Evolutionary conservation across 2,888 invertebrate species (phyloP), one percentile per base, ranked within the genome.

Genomic region (Aphrophora alni): DNA sequence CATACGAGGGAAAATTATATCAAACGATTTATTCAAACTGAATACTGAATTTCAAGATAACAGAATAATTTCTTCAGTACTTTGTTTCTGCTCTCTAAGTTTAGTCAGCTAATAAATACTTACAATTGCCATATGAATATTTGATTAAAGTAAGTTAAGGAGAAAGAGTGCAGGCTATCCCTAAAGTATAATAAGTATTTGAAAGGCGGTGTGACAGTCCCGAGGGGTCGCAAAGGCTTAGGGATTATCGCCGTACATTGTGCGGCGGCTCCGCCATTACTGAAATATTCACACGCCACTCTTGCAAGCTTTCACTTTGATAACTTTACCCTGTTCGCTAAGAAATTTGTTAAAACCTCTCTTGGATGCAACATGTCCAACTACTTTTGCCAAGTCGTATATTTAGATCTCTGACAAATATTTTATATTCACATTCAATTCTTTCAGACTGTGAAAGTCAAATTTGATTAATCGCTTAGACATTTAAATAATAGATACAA

Each of bases 141-240:
- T 59, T 59, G 59, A 59, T 59, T 59, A 59, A 59, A 14, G 14
- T 44, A 44, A 59, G 59, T 59, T 59, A 59, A 59, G 59, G 59
- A 59, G 59, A 21, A 59, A 21, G 21, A 59, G 59, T 7, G 21
- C 59, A 21, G 59, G 59, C 59, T 59, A 59, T 59, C 59, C 59
- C 59, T 21, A 59, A 59, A 59, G 59, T 21, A 59, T 59, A 59
- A 59, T 59, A 59, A 59, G 59, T 59, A 59, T 59, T 59, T 59
- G 59, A 59, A 59, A 59, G 59, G 59, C 59, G 59, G 59, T 59
- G 59, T 59, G 59, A 59, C 59, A 59, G 59, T 59, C 59, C 59
- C 59, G 21, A 59, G 21, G 59, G 59, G n/a, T 59, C 59, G 59
- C 59, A 59, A 44, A 59, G 59, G 59, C 59, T 59, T 59, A 59